Evolutionary conservation across 2,797 vertebrate genomes (phyloP).

Genomic region (Cryptoblepharus egeriae): DNA sequence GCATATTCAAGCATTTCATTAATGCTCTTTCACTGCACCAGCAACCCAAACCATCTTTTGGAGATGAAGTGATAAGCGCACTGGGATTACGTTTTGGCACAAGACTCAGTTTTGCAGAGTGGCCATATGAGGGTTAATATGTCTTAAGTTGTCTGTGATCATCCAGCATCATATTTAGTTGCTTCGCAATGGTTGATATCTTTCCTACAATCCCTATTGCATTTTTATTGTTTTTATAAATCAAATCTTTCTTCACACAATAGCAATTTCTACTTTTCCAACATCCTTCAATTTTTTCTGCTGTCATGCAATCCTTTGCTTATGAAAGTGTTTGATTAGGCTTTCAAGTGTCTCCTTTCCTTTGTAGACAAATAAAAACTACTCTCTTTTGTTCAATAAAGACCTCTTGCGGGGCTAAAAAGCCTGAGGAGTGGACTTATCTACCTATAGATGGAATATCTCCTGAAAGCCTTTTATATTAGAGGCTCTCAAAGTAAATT

Average conservation of each 20-base stretch:
- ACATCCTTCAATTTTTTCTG: background rate
- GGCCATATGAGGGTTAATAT: background rate
- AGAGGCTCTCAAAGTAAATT: conserved; percentile 3
- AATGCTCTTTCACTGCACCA: too few relatives aligned
- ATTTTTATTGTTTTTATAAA: conserved; percentile 11
- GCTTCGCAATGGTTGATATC: background rate
- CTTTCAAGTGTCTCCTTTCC: conserved; percentile 17
- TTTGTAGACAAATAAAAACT: conserved; percentile 8
- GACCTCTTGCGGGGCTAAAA: background rate
- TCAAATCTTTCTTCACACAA: background rate
- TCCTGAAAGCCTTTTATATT: conserved; percentile 13
- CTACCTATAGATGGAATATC: background rate
- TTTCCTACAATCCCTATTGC: conserved; percentile 1
- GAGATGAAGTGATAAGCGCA: too few relatives aligned
- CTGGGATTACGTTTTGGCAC: background rate
- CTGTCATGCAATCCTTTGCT: conserved; percentile 14
- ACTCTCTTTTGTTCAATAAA: background rate
- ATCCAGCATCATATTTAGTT: background rate
- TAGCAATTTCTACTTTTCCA: background rate
- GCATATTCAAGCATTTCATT: too few relatives aligned
- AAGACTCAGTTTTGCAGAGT: background rate
- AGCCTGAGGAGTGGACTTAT: background rate
- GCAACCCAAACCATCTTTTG: background rate
- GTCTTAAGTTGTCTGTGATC: background rate
- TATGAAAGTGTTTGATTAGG: conserved; percentile 11